Evolutionary conservation across 2,888 invertebrate genomes (phyloP), one percentile per base, ranked within the genome.

Genomic region (Leptarthrus brevirostris): DNA sequence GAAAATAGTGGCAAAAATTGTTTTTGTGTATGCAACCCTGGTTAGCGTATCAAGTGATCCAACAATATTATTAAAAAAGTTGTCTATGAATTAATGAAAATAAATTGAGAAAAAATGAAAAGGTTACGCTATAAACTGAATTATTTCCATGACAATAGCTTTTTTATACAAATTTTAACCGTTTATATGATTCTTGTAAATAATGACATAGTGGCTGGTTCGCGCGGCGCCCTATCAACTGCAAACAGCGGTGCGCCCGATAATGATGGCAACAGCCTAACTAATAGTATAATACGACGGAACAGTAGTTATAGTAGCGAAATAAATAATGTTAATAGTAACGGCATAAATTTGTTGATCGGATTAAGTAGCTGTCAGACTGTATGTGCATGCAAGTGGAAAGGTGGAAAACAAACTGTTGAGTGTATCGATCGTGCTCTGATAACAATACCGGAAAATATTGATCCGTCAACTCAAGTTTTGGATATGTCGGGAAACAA

Each of bases 381-480:
- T 52, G 90, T 91, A 79, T 96, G 96, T 86, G 89, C 90, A 80
- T 96, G 96, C 86, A 96, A 95, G 86, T 96, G 96, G 96, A 95
- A 95, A 86, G 92, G 93, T 80, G 96, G 96, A 79, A 96, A 96
- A 85, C 93, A 94, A 84, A 94, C 95, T 66, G 96, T 95, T 76
- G 95, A 95, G 86, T 96, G 96, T 86, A 90, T 91, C 82, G 92
- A 94, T 84, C 91, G 92, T 75, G 90, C 90, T 75, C 88, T 96
- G 78, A 93, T 93, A 81, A 91, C 92, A 73, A 92, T 96, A 78
- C 96, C 96, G 56, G 92, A 93, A 80, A 91, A 91, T 81, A 92
- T 95, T 78, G 94, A 95, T 84, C 90, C 93, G 49, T 94, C 92
- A 79, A 96, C 96, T 36, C 96, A 96, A 87, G 95, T 96, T 80